Conservation (phyloP, 2,797 vertebrate genomes). For the Anas flavirostris region DNA sequence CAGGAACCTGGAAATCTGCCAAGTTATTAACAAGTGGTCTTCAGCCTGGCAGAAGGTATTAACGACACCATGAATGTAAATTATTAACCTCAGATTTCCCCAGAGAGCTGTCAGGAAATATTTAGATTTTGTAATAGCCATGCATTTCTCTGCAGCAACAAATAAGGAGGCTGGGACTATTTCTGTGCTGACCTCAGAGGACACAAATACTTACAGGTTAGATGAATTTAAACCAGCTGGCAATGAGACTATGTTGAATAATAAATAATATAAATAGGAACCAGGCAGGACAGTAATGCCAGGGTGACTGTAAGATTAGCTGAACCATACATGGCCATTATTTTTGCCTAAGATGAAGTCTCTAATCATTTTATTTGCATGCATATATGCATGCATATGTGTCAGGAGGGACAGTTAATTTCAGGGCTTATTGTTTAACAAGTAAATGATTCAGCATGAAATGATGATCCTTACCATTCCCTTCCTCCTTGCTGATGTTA, state of each 20-base stretch:
- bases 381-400: not conserved
- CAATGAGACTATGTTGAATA: not conserved
- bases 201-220: not conserved
- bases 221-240: not conserved
- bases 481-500: not conserved
- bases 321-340: not conserved
- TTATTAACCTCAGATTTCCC: conserved; percentile 16
- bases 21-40: conserved; percentile 45
- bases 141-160: not conserved
- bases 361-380: conserved; percentile 52
- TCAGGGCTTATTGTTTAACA: conserved; percentile 54
- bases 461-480: conserved; percentile 24
- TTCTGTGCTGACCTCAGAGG: not conserved
- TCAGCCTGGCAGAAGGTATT: conserved; percentile 37
- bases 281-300: not conserved
- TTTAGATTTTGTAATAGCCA: not conserved
- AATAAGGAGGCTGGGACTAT: not conserved
- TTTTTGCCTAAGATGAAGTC: not conserved
- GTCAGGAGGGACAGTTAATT: conserved; percentile 51
- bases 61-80: conserved; percentile 18
- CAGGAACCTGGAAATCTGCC: conserved; percentile 30
- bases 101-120: conserved; percentile 18
- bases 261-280: not conserved
- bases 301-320: conserved; percentile 28
- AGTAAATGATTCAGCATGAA: conserved; percentile 54